Evolutionary conservation across 2,888 invertebrate genomes (phyloP).

Genomic region (Lithophane semibrunnea): DNA sequence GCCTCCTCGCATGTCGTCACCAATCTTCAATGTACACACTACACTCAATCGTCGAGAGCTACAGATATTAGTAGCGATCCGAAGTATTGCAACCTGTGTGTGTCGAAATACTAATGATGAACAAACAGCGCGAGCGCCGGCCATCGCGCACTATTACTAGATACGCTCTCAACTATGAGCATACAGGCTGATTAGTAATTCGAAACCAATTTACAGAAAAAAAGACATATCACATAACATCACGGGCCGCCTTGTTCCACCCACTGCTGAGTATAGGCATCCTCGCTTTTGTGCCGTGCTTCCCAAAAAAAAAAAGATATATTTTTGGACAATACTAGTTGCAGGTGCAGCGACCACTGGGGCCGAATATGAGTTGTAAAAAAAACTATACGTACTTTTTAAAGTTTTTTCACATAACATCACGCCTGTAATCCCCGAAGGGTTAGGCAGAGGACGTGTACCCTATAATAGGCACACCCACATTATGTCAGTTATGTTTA

Average conservation of each 20-base stretch:
- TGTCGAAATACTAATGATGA: constrained; percentile 38
- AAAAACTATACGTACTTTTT: no score
- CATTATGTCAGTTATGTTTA: neutral
- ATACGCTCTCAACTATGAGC: constrained; percentile 19
- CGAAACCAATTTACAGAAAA: neutral
- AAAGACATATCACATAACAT: neutral
- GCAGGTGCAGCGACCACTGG: no score
- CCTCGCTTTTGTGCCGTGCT: no score
- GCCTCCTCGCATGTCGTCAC: constrained; percentile 13
- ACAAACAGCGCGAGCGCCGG: constrained; percentile 29
- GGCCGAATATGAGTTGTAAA: no score
- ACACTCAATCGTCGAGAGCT: constrained; percentile 15
- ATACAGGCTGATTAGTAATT: neutral
- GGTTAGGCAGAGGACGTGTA: neutral
- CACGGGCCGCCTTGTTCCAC: no score
- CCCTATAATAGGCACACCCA: neutral
- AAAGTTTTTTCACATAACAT: neutral
- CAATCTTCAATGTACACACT: constrained; percentile 11
- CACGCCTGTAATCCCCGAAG: no score
- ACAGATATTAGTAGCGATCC: constrained; percentile 39
- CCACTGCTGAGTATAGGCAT: no score
- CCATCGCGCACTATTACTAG: constrained; percentile 1
- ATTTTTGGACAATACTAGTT: no score
- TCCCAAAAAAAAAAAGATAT: no score
- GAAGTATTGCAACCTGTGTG: constrained; percentile 24